Conservation (phyloP, 2,888 invertebrate species). For the Neoascia interrupta region DNA sequence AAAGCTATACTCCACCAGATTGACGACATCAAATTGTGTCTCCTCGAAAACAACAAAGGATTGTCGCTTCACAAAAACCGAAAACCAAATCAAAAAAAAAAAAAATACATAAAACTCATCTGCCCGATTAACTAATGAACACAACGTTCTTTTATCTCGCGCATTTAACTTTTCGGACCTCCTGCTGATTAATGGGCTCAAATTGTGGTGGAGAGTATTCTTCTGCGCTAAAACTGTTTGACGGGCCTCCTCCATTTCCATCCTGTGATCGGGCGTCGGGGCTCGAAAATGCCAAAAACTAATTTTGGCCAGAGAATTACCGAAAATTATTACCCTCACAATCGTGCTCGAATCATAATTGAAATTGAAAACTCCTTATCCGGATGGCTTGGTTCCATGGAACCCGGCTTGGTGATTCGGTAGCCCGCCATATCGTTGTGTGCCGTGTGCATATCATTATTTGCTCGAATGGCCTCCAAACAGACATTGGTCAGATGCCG, state of each 20-base stretch:
- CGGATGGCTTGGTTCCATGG: conserved; percentile 13
- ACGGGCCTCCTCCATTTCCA: background rate
- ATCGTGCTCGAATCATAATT: conserved; percentile 68
- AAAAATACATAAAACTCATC: conserved; percentile 43
- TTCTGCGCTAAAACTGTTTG: conserved; percentile 54
- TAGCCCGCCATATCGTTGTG: conserved; percentile 30
- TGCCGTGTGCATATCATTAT: conserved; percentile 45
- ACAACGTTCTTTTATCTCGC: conserved; percentile 70
- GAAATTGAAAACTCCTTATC: conserved; percentile 68
- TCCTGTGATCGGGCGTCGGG: background rate
- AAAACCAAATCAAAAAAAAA: background rate
- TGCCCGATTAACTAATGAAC: conserved; percentile 68
- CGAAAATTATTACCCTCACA: conserved; percentile 59
- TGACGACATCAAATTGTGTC: no score
- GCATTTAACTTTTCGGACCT: conserved; percentile 71
- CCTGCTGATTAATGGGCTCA: conserved; percentile 72
- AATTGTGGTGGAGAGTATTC: conserved; percentile 66
- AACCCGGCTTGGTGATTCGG: conserved; percentile 30
- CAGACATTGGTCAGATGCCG: conserved; percentile 7
- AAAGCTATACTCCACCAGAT: no score
- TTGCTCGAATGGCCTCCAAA: conserved; percentile 14
- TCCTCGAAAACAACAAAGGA: no score
- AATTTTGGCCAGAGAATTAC: conserved; percentile 23
- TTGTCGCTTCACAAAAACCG: no score
- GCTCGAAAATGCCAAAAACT: background rate